These are phyloP conservation scores for Sinocyclocheilus anophthalmus DNA, from an alignment of 2,113 vertebrate genomes.

Conservation along the genomic window DNA sequence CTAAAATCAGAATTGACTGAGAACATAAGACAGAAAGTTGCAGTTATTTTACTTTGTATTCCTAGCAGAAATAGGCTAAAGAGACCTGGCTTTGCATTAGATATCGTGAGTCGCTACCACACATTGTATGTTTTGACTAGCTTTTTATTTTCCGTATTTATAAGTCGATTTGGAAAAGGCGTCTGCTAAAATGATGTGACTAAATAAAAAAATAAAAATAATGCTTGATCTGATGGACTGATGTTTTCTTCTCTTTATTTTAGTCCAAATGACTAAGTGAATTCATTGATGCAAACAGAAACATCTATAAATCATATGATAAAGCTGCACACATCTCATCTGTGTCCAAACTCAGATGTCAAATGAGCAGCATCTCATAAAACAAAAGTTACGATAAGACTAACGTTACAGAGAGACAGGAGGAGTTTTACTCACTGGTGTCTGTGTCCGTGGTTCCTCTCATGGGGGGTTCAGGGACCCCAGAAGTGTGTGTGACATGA, in stretches of 20 bases:
- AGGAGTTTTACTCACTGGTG: slow-evolving; percentile 75
- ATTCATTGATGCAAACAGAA: background rate
- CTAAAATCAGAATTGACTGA: background rate
- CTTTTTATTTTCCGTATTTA: too few species aligned
- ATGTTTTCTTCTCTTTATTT: background rate
- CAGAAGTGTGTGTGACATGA: slow-evolving; percentile 77
- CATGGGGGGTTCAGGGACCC: slow-evolving; percentile 73
- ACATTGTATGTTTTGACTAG: too few species aligned
- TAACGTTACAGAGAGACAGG: background rate
- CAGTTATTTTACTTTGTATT: background rate
- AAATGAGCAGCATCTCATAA: background rate
- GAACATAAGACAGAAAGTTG: background rate
- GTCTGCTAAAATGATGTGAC: too few species aligned
- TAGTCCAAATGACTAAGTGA: background rate
- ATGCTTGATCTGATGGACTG: background rate
- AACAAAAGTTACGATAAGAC: background rate
- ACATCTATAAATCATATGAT: background rate
- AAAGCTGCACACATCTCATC: background rate
- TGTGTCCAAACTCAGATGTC: background rate
- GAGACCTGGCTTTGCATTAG: too few species aligned
- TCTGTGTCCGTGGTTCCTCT: slow-evolving; percentile 80
- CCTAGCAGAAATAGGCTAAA: background rate
- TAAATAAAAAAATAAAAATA: too few species aligned
- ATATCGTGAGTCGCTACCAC: too few species aligned
- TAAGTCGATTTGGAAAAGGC: too few species aligned